These are phyloP conservation scores for Pluvianellus socialis DNA, from an alignment of 2,113 vertebrate genomes.

Conservation along the genomic window DNA sequence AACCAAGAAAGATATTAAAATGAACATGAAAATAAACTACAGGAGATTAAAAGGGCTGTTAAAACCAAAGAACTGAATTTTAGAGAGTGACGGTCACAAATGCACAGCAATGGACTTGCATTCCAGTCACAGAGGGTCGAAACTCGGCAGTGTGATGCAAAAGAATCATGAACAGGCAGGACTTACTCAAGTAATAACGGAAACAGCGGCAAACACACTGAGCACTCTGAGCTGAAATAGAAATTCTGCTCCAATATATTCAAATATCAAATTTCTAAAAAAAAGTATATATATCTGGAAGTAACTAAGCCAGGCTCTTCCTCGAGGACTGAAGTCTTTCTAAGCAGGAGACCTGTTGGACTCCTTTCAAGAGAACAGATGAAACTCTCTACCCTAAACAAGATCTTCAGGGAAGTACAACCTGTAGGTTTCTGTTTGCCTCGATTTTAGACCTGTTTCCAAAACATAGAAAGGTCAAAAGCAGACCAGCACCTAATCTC, in stretches of 20 bases:
- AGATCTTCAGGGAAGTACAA: neutral
- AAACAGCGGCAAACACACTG: neutral
- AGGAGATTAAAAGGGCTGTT: neutral
- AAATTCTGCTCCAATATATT: neutral
- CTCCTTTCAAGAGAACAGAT: neutral
- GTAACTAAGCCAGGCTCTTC: neutral
- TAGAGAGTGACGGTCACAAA: neutral
- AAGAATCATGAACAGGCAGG: neutral
- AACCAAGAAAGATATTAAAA: neutral
- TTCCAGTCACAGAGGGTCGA: neutral
- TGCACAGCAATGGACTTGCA: neutral
- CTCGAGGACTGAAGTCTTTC: neutral
- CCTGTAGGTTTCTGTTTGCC: neutral
- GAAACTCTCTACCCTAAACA: neutral
- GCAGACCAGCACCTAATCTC: neutral
- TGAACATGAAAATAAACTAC: neutral
- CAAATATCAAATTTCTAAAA: neutral
- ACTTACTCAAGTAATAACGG: neutral
- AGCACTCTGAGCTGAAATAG: neutral
- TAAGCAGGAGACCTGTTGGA: neutral
- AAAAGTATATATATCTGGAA: neutral
- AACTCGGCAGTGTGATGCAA: neutral
- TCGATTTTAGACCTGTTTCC: neutral
- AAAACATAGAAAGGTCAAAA: neutral
- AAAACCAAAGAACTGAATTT: neutral